Evolutionary conservation across 2,797 vertebrate genomes (phyloP).

Genomic region (Danio kyathit): DNA sequence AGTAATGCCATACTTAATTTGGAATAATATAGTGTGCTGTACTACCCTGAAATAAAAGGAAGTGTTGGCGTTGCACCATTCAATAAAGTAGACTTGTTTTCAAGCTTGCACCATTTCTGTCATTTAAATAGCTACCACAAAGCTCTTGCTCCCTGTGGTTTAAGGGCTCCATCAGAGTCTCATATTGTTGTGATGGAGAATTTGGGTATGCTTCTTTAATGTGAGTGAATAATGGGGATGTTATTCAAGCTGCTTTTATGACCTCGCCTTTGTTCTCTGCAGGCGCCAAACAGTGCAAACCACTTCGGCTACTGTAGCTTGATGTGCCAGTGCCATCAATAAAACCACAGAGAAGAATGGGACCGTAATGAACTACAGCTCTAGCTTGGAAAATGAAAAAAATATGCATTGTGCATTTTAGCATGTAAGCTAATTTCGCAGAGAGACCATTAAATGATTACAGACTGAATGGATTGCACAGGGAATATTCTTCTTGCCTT

Average conservation of each 20-base stretch:
- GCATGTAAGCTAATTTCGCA: conserved; percentile 19
- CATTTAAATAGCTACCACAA: background rate
- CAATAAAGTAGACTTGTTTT: background rate
- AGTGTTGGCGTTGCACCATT: background rate
- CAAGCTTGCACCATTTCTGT: background rate
- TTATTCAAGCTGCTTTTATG: conserved; percentile 20
- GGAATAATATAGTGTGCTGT: background rate
- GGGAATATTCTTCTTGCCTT: background rate
- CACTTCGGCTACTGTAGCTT: background rate
- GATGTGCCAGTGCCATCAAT: background rate
- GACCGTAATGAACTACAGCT: background rate
- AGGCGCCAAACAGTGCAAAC: background rate
- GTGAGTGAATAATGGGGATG: background rate
- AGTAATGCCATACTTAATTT: background rate
- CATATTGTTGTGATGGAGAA: conserved; percentile 15
- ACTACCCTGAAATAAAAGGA: background rate
- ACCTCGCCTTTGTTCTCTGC: background rate
- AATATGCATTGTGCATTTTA: background rate
- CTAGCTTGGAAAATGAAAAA: background rate
- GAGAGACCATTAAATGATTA: background rate
- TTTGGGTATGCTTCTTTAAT: conserved; percentile 10
- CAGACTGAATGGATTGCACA: background rate
- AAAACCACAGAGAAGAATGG: background rate
- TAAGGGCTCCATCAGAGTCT: background rate
- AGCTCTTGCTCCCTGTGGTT: background rate